Conservation (phyloP, 2,113 vertebrate species). For the Oryzias woworae region DNA sequence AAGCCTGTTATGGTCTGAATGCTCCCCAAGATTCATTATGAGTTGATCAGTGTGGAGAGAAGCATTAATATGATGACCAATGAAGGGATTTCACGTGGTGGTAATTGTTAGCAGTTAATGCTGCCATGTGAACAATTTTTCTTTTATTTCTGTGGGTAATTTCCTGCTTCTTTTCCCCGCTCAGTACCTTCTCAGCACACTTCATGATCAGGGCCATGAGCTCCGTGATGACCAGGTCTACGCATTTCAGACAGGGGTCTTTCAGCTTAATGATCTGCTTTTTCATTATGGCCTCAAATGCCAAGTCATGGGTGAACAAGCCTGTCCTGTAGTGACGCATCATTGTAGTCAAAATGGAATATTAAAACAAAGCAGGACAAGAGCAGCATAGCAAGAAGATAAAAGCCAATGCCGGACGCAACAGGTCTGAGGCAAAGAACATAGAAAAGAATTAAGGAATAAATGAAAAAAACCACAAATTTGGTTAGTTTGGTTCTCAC, state of each 20-base stretch:
- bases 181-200: conserved; percentile 90
- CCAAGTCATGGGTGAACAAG: conserved; percentile 96
- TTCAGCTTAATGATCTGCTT: conserved; percentile 98
- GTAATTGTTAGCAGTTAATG: too few relatives aligned
- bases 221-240: conserved; percentile 94
- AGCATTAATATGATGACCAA: not conserved
- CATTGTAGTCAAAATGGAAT: conserved; percentile 53
- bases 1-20: too few relatives aligned
- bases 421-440: conserved; percentile 18
- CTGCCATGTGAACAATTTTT: not conserved
- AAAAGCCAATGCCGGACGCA: conserved; percentile 14
- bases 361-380: conserved; percentile 32
- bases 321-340: conserved; percentile 84
- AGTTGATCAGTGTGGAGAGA: not conserved
- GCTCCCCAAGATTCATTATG: too few relatives aligned
- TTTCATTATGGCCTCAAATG: conserved; percentile 98
- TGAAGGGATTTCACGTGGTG: too few relatives aligned
- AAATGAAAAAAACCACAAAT: conserved; percentile 30
- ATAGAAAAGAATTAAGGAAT: conserved; percentile 26
- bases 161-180: not conserved
- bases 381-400: conserved; percentile 29
- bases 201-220: conserved; percentile 90
- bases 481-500: conserved; percentile 46
- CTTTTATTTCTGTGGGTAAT: not conserved
- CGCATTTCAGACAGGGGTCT: conserved; percentile 96